Percentiles rank a stretch among this genome's conserved stretches.
These are phyloP conservation scores for Holcopasites calliopsidis DNA, from an alignment of 1,140 invertebrate genomes.

Conservation along the genomic window DNA sequence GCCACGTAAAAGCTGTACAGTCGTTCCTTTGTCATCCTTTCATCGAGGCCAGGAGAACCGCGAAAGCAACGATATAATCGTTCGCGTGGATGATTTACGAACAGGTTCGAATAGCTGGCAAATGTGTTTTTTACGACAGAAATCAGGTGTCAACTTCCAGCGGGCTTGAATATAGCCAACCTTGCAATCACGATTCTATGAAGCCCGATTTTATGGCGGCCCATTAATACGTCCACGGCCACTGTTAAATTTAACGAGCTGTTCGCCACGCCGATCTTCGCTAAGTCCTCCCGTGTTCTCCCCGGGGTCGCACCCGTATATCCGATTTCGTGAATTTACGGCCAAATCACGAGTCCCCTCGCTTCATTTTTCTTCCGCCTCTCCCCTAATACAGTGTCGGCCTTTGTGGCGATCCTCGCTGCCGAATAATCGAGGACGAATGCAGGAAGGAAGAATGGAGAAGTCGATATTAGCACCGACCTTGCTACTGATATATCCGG, in stretches of 20 bases:
- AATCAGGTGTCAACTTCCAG: slow-evolving; percentile 9
- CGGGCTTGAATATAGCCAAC: neutral
- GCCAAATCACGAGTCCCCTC: neutral
- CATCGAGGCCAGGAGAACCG: neutral
- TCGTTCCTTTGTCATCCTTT: neutral
- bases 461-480: slow-evolving; percentile 56
- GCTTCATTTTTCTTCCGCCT: neutral
- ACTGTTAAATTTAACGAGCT: slow-evolving; percentile 44
- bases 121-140: neutral
- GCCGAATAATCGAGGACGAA: neutral
- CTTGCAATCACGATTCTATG: neutral
- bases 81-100: too few species aligned
- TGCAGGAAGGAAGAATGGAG: slow-evolving; percentile 15
- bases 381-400: too few species aligned
- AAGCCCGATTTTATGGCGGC: slow-evolving; percentile 26
- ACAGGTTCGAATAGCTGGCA: too few species aligned
- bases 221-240: slow-evolving; percentile 16
- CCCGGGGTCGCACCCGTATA: neutral
- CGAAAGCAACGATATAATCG: too few species aligned
- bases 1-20: neutral
- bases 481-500: slow-evolving; percentile 70
- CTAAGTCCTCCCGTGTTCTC: neutral
- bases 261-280: neutral
- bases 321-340: slow-evolving; percentile 21
- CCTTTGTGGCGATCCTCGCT: too few species aligned